These are phyloP conservation scores for Scaptomyza cyrtandrae DNA, from an alignment of 2,888 invertebrate species.

Conservation along the genomic window DNA sequence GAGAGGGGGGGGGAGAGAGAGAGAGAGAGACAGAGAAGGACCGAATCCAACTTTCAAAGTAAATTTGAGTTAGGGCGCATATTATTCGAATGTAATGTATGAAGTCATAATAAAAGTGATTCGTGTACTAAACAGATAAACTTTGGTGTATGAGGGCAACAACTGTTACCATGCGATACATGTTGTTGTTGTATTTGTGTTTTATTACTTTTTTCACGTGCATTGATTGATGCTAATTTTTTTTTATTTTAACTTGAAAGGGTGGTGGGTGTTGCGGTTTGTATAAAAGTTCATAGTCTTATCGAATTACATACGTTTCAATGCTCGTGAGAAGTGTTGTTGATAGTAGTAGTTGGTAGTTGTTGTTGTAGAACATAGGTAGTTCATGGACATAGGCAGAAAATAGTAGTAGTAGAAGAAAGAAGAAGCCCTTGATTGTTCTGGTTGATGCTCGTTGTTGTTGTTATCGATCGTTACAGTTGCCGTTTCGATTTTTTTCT, in stretches of 20 bases:
- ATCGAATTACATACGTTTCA: constrained; percentile 68
- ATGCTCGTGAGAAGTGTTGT: constrained; percentile 60
- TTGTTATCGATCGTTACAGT: constrained; percentile 24
- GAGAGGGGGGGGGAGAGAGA: too few relatives aligned
- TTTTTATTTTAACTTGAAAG: constrained; percentile 31
- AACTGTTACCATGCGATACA: constrained; percentile 3
- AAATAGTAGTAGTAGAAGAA: constrained; percentile 28
- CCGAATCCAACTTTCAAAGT: neutral
- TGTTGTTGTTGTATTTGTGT: constrained; percentile 5
- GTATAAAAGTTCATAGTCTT: constrained; percentile 32
- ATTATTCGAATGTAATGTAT: neutral
- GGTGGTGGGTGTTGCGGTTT: constrained; percentile 18
- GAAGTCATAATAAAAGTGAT: neutral
- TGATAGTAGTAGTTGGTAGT: constrained; percentile 30
- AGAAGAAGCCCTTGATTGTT: constrained; percentile 47
- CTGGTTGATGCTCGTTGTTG: constrained; percentile 43
- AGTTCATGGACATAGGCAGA: constrained; percentile 40
- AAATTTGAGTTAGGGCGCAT: neutral
- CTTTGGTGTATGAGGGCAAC: constrained; percentile 2
- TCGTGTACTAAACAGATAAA: neutral
- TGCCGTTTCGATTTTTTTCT: constrained; percentile 14
- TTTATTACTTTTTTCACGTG: constrained; percentile 38
- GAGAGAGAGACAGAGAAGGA: too few relatives aligned
- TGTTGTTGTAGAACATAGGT: constrained; percentile 31
- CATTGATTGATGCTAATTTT: constrained; percentile 13